Percentiles rank a stretch among this genome's conserved stretches.
phyloP scores from a whole-genome alignment of 2,888 invertebrate genomes.

The Yponomeuta evonymella region DNA sequence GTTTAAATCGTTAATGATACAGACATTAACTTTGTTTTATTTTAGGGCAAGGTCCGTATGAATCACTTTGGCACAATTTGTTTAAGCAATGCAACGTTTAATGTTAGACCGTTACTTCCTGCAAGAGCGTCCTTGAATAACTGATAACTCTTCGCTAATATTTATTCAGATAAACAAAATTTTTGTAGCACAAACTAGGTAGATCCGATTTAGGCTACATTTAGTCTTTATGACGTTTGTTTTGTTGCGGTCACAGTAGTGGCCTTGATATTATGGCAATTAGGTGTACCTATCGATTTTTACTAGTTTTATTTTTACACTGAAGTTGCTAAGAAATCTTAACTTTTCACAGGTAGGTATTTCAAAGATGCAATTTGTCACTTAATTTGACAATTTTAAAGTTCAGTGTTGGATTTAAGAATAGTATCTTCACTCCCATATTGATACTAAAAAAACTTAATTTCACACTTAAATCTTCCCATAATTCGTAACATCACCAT shows the following conservation, averaged over 20 bases:
- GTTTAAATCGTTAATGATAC: not conserved
- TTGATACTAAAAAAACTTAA: not conserved
- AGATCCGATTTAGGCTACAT: not conserved
- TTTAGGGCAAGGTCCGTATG: slow-evolving; percentile 8
- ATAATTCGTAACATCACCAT: too few relatives aligned
- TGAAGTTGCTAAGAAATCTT: not conserved
- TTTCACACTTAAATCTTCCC: too few relatives aligned
- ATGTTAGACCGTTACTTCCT: not conserved
- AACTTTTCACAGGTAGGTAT: not conserved
- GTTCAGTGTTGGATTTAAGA: not conserved
- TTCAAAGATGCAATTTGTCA: not conserved
- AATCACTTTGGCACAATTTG: slow-evolving; percentile 1
- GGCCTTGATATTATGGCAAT: not conserved
- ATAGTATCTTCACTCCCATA: not conserved
- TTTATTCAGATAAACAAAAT: not conserved
- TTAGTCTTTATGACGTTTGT: not conserved
- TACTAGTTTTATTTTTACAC: not conserved
- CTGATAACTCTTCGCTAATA: not conserved
- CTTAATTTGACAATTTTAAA: not conserved
- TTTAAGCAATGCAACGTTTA: not conserved
- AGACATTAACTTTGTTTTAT: not conserved
- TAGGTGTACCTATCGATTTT: not conserved
- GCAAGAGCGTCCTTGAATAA: not conserved
- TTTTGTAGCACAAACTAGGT: not conserved
- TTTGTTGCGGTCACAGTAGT: not conserved